These are phyloP conservation scores for Leontopithecus rosalia DNA, from an alignment of 2,797 vertebrate species.

Conservation along the genomic window DNA sequence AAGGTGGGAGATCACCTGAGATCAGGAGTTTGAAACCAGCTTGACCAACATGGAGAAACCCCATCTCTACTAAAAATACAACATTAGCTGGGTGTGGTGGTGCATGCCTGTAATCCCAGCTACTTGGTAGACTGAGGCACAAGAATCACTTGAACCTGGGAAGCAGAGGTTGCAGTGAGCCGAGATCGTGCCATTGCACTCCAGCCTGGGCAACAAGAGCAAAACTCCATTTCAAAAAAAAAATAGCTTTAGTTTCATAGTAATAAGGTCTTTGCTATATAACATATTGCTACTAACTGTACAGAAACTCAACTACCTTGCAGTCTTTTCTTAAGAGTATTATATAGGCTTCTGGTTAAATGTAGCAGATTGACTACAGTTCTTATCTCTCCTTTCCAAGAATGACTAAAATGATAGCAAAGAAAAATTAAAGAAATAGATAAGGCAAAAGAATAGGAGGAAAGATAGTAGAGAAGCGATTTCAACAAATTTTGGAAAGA, in stretches of 20 bases:
- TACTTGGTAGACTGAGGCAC: too few relatives aligned
- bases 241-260: background rate
- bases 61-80: too few relatives aligned
- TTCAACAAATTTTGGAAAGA: background rate
- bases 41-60: too few relatives aligned
- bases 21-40: too few relatives aligned
- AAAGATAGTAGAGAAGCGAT: background rate
- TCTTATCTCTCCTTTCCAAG: slow-evolving; percentile 15
- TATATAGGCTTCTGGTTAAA: background rate
- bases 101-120: too few relatives aligned
- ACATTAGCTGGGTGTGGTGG: too few relatives aligned
- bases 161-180: too few relatives aligned
- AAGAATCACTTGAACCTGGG: too few relatives aligned
- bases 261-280: background rate
- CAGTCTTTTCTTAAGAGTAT: background rate
- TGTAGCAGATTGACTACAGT: background rate
- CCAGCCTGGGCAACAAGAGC: too few relatives aligned
- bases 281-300: background rate
- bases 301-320: background rate
- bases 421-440: background rate
- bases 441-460: background rate
- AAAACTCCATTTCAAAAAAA: too few relatives aligned
- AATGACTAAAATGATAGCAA: background rate
- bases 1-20: too few relatives aligned
- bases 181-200: too few relatives aligned